A percentile compares a stretch with the other conserved stretches of the same genome.
Evolutionary conservation across 2,888 invertebrate genomes (phyloP).

Genomic region (Pelosia muscerda): DNA sequence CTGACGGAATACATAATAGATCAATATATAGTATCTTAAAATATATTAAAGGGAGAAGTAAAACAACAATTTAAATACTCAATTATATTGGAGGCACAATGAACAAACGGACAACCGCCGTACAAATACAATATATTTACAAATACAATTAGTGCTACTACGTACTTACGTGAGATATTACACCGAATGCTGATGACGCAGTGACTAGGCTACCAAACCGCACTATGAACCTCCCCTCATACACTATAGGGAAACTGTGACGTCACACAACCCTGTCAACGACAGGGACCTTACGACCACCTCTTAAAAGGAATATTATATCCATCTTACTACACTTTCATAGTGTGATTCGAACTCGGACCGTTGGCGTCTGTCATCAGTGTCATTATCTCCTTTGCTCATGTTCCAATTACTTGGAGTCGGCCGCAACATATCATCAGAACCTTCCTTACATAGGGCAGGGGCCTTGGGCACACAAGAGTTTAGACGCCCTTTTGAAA

Average conservation of each 20-base stretch:
- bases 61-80: constrained; percentile 63
- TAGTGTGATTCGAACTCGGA: too few relatives aligned
- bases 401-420: too few relatives aligned
- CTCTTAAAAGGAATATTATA: too few relatives aligned
- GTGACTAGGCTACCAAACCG: constrained; percentile 69
- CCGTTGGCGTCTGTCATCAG: too few relatives aligned
- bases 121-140: constrained; percentile 59
- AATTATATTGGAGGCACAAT: constrained; percentile 82
- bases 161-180: constrained; percentile 51
- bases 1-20: too few relatives aligned
- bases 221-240: constrained; percentile 15
- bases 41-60: constrained; percentile 14
- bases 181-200: constrained; percentile 62
- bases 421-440: too few relatives aligned
- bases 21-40: background rate
- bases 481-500: too few relatives aligned
- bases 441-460: too few relatives aligned
- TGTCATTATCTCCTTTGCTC: too few relatives aligned
- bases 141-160: constrained; percentile 55
- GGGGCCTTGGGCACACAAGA: too few relatives aligned
- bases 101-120: constrained; percentile 65
- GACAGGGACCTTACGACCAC: too few relatives aligned
- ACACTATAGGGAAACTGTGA: background rate
- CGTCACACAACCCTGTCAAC: constrained; percentile 2
- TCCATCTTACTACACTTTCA: too few relatives aligned